Base-by-base conservation (phyloP, 2,113 vertebrate species). In the Epinephelus fuscoguttatus region DNA sequence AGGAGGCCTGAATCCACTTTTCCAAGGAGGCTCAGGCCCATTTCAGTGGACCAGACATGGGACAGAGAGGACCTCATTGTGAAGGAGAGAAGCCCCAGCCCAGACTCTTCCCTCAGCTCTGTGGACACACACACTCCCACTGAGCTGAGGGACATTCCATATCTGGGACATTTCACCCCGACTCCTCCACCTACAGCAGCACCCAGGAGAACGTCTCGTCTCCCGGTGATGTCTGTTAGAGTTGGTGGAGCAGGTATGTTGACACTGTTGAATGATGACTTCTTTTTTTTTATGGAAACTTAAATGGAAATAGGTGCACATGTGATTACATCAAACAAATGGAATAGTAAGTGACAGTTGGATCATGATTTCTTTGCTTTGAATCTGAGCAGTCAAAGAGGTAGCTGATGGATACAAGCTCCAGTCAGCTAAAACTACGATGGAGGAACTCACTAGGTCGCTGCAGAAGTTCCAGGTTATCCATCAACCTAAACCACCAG, bases 361-460 rank as follows among this genome's bases (percentile, higher is more conserved):
- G 17, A 13, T 55, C 14, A 17, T 21, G 3, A 3, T 6, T 6
- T n/a, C 9, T 55, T 23, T 55, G 13, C 13, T 56, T 21, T 40
- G 37, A n/a, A 70, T 70, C 14, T 70, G 30, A 55, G 40, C 21
- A 70, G 68, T 4, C 21, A 70, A 70, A 30, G 21, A 40, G 14
- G 50, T 70, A 40, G 68, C 30, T 23, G 52, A 56, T 17, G 68
- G 68, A 10, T 55, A 19, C 52, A 70, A 15, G 19, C 50, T 70
- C 68, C 30, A 40, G 13, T 14, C 68, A 23, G 21, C 33, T 40
- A 18, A 23, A 15, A 1, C 0, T 23, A 40, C 23, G 21, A 6
- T 23, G 4, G 13, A 55, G 3, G 0, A 10, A 4, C 2, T 55
- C 0, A 9, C 17, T 13, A 13, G 37, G 33, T 23, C 0, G 10